Evolutionary conservation across 2,888 invertebrate species (phyloP), one percentile per base, ranked within the genome.

Genomic region (Carabus problematicus): DNA sequence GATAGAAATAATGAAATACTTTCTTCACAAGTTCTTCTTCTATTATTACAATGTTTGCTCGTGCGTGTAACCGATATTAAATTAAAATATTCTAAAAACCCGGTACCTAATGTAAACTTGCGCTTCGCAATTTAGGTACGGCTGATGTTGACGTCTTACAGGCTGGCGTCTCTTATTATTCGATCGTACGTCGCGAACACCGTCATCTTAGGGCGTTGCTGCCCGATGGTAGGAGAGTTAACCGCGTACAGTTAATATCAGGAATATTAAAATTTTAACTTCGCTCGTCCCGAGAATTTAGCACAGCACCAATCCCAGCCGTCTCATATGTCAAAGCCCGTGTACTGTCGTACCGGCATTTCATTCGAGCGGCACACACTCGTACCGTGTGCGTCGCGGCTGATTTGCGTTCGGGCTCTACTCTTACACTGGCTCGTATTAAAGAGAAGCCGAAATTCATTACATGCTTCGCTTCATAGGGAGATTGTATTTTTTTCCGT

Each of bases 381-480:
- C 14, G 12, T 12, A 49, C 12, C 19, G 52, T 19, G 16, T 52
- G 14, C 11, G 52, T 19, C 16, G 52, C 52, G 16, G 8, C 1
- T 16, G 47, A 47, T 18, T 16, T 9, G 16, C 9, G 43, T 18
- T 16, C 42, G 47, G 4, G 29, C 29, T 29, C n/a, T 29, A 63
- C 64, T 70, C 58, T 47, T 47, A 59, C 55, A 49, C 56, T 45
- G 69, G 63, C 58, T 75, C 73, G 74, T 75, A 77, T 75, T 55
- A 76, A 75, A 76, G 75, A 76, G 77, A 77, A 77, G 74, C 78
- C 74, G 79, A 79, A 80, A 80, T 80, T 80, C 80, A 80, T 80
- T 80, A 80, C 79, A 80, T 80, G 80, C 79, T 79, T 79, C 75
- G 79, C 78, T 80, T 80, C 79, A 76, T 79, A 78, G 78, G 80